Base-by-base conservation (phyloP, 2,888 invertebrate species). In the Cacoxenus indagator region DNA sequence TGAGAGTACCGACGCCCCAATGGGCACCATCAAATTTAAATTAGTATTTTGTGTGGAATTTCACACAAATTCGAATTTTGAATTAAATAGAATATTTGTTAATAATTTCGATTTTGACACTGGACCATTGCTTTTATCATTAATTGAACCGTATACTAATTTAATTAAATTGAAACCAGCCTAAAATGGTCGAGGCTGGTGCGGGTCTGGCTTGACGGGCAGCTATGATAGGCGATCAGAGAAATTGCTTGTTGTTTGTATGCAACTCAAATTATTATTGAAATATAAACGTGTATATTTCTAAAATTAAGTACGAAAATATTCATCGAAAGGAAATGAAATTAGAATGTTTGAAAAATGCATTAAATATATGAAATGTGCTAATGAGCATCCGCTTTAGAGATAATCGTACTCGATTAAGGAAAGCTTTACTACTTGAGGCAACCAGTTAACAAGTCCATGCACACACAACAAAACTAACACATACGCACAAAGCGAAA, bases 131-230 rank as follows among this genome's bases (percentile, higher is more conserved):
- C 79, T 76, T 80, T 80, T 79, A 78, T 70, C 73, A 70, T 76
- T 76, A 80, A 80, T 80, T 80, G 67, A 75, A 61, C 70, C 75
- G 75, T 81, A 79, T 78, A 72, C 74, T 74, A 81, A 78, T 79
- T 81, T 79, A 77, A 61, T 76, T 67, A 77, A 74, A 68, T 70
- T 43, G 46, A 57, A 66, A 45, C 24, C 27, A 17, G 17, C 4
- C 57, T 27, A n/a, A n/a, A n/a, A n/a, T n/a, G n/a, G n/a, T n/a
- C n/a, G n/a, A n/a, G n/a, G n/a, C n/a, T n/a, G n/a, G n/a, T n/a
- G n/a, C n/a, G n/a, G n/a, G n/a, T n/a, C n/a, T n/a, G n/a, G n/a
- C n/a, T n/a, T n/a, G n/a, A n/a, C n/a, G n/a, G n/a, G n/a, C n/a
- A n/a, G n/a, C n/a, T n/a, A n/a, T n/a, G n/a, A n/a, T n/a, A n/a